Percentiles rank a stretch among this genome's conserved stretches.
phyloP scores from a whole-genome alignment of 2,113 vertebrate species.

The Myanophis thanlyinensis region DNA sequence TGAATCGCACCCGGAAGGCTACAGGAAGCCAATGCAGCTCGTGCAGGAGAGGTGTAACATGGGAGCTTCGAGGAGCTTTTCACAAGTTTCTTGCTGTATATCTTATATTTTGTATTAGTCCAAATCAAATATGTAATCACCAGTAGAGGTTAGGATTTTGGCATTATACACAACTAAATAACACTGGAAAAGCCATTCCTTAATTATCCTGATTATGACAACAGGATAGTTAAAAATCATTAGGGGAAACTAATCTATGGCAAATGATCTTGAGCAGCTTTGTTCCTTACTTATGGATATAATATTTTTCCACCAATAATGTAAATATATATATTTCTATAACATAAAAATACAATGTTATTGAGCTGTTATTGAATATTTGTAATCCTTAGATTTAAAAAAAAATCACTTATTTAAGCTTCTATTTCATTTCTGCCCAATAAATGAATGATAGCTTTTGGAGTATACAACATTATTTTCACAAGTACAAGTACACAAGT shows the following conservation, averaged over 20 bases:
- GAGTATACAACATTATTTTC: neutral
- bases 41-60: no score
- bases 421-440: neutral
- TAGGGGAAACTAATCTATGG: slow-evolving; percentile 9
- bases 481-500: neutral
- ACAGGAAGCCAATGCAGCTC: no score
- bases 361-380: neutral
- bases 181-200: neutral
- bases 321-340: neutral
- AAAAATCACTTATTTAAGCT: neutral
- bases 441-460: neutral
- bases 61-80: no score
- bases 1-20: no score
- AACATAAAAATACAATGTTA: neutral
- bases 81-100: neutral
- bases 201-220: slow-evolving; percentile 2
- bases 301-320: neutral
- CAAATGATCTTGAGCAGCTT: neutral
- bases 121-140: neutral
- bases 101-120: neutral
- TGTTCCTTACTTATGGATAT: neutral
- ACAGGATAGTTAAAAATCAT: neutral
- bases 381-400: neutral
- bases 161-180: neutral
- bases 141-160: neutral